Base-by-base conservation (phyloP, 1,140 invertebrate genomes). In the Drosophila elegans region DNA sequence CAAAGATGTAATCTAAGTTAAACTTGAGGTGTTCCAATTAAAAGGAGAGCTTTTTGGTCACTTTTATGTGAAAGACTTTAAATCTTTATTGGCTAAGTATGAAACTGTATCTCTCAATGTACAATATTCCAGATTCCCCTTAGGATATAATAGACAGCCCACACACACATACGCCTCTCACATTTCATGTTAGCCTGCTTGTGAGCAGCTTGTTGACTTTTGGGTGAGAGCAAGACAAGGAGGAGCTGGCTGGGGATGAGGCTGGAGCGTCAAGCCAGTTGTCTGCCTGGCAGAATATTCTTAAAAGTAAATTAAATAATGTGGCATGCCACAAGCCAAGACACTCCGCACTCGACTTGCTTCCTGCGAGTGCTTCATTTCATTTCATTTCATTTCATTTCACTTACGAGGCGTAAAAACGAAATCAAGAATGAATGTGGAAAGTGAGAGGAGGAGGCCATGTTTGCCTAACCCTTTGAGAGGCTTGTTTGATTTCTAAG, bases 241-340 rank as follows among this genome's bases (percentile, higher is more conserved):
- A 49, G 53, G 25, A 29, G 16, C 3, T 25, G 27, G 38, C 27
- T 61, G 60, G 62, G 54, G 38, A 39, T 75, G 57, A 10, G 34
- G 21, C 0, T 25, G 51, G 4, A 21, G 4, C 16, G 16, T 21
- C 16, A 21, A 27, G 44, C 34, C 13, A 12, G 60, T 38, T 57
- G 68, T 44, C 61, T 83, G 74, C 52, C 63, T 64, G 69, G 53
- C 75, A 78, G 74, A 82, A 85, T 84, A 81, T 86, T 78, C 81
- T 74, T 81, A 78, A 82, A 86, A 86, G 79, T 88, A 88, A 86
- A 88, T 86, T 86, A 86, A 86, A 86, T 86, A 86, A 86, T 88
- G 83, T 82, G 83, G 83, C 83, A 74, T 86, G 83, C 83, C 83
- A 67, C 83, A 88, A 83, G 67, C 78, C 77, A 79, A 68, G 59